phyloP scores from a whole-genome alignment of 2,797 vertebrate genomes.

The Xyrichtys novacula region DNA sequence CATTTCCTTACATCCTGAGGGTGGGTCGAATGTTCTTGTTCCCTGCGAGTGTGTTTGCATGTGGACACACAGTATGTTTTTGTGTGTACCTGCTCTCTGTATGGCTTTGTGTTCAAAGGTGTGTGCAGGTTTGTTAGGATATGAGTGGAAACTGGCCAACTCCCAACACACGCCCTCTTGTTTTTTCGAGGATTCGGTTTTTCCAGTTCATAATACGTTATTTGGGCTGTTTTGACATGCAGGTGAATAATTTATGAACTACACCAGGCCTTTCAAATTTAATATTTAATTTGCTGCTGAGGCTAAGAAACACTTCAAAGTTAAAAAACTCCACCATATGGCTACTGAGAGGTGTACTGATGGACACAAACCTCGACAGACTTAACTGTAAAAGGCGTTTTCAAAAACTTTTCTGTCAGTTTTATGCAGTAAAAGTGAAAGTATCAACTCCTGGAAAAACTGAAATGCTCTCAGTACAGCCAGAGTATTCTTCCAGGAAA shows the following conservation, averaged over 20 bases:
- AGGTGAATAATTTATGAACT: not conserved
- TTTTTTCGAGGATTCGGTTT: not conserved
- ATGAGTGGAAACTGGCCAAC: not conserved
- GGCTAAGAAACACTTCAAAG: conserved; percentile 2
- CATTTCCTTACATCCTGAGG: conserved; percentile 84
- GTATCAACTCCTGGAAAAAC: conserved; percentile 17
- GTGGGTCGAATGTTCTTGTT: conserved; percentile 63
- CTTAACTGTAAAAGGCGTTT: not conserved
- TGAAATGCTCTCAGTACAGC: conserved; percentile 11
- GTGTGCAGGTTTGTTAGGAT: conserved; percentile 9
- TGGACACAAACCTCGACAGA: too few relatives aligned
- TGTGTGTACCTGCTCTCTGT: conserved; percentile 14
- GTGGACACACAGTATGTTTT: not conserved
- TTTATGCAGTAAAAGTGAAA: conserved; percentile 6
- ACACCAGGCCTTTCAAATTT: not conserved
- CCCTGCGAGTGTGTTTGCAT: conserved; percentile 2
- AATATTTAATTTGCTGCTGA: not conserved
- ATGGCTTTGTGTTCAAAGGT: not conserved
- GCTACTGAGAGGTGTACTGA: not conserved
- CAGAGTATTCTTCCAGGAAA: conserved; percentile 10
- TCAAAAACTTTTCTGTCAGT: not conserved
- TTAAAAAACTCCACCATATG: not conserved
- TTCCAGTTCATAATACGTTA: not conserved
- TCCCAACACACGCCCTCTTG: not conserved
- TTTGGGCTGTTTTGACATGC: not conserved